A percentile compares a stretch with the other conserved stretches of the same genome.
Conservation (phyloP, 1,140 invertebrate species). For the Anastrepha obliqua region DNA sequence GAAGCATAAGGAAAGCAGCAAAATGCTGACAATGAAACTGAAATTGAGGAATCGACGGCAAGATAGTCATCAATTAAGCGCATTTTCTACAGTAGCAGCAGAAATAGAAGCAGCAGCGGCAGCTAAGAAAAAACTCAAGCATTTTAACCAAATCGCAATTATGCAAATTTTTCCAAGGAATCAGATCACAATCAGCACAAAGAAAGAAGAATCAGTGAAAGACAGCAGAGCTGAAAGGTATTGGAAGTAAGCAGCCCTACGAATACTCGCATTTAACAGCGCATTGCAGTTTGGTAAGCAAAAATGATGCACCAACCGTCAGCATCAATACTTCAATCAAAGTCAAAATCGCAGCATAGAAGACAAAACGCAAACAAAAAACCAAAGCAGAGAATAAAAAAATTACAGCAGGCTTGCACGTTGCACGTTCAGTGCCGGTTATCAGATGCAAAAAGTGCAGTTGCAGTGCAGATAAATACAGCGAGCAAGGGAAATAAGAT, state of each 20-base stretch:
- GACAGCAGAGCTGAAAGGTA: neutral
- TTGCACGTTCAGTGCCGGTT: conserved; percentile 15
- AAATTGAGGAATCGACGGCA: conserved; percentile 7
- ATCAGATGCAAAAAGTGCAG: conserved; percentile 30
- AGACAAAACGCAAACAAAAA: too few relatives aligned
- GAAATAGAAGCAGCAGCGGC: neutral
- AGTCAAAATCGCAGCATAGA: conserved; percentile 1
- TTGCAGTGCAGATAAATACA: conserved; percentile 22
- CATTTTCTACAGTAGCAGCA: conserved; percentile 9
- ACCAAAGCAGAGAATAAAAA: neutral
- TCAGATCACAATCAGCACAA: conserved; percentile 40
- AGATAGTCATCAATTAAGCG: conserved; percentile 35
- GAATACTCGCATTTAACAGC: neutral
- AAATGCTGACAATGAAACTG: conserved; percentile 8
- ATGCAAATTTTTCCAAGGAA: conserved; percentile 47
- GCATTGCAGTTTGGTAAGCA: neutral
- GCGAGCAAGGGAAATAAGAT: neutral
- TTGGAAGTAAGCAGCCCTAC: neutral
- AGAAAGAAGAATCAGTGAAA: neutral
- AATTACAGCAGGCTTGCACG: neutral
- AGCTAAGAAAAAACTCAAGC: neutral
- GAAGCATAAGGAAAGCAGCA: neutral
- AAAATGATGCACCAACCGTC: conserved; percentile 32
- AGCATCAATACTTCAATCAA: conserved; percentile 44
- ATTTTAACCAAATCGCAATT: conserved; percentile 45